Evolutionary conservation across 2,888 invertebrate species (phyloP), one percentile per base, ranked within the genome.

Genomic region (Saturnia japonica): DNA sequence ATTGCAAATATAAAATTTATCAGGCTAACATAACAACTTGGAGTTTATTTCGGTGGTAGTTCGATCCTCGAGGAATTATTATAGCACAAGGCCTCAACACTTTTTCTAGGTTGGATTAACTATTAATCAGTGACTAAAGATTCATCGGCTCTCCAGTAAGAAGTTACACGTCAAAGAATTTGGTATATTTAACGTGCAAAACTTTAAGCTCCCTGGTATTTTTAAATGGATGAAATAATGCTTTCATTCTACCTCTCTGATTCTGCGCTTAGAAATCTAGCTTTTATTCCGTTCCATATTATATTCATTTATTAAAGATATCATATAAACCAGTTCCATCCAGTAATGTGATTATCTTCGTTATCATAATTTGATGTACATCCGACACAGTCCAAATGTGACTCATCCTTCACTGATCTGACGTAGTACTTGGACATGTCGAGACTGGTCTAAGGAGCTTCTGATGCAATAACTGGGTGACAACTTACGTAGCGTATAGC

Each of bases 361-460:
- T 64, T 62, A 40, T n/a, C n/a, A n/a, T 40, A 40, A 34, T 64
- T 40, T 64, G 40, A 64, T 64, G 40, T 40, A 40, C 64, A 40
- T 64, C 40, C 40, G 34, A 64, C 9, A 8, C 9, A 7, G 22
- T 54, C 22, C 11, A 54, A 3, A 1, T 40, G 64, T 64, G 64
- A 64, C 40, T 64, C 64, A 64, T n/a, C 40, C 9, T 64, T 64
- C n/a, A 40, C 9, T 22, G 34, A 2, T 64, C 19, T 40, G 64
- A n/a, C 40, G 64, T 64, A 64, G 57, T 64, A 40, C 40, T 40
- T n/a, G 40, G 19, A 40, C 64, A 40, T n/a, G 40, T 64, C 64
- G 9, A 64, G 34, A 64, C 54, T 47, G 71, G 64, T 71, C 71
- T 62, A 67, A 28, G 34, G 60, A 54, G 22, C 47, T 16, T 12